Evolutionary conservation across 2,888 invertebrate species (phyloP), one percentile per base, ranked within the genome.

Genomic region (Pasiphila rectangulata): DNA sequence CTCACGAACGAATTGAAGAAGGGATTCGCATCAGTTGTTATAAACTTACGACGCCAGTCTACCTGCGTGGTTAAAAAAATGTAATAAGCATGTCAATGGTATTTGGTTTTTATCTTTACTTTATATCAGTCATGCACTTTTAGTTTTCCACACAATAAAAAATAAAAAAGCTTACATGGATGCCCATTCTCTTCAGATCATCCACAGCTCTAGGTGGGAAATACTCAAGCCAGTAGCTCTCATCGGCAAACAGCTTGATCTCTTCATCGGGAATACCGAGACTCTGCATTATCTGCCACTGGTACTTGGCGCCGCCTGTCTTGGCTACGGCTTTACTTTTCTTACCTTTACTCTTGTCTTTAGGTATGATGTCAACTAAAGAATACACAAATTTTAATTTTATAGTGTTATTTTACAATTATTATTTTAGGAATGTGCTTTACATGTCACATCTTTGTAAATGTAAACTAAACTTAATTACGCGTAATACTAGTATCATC

Each of bases 221-320:
- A 79, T 98, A 99, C 58, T 95, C 93, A n/a, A 99, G 89, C 99
- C 99, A 99, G 78, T 98, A 92, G 42, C 91, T 87, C 1, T 96
- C 93, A 83, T 98, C 93, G 10, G 98, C 95, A 90, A 99, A 99
- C 59, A 94, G 90, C 51, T 92, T 92, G 25, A 99, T 99, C 71
- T 99, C 98, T n/a, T 95, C 94, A 72, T 99, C 95, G 1, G 90
- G 75, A 35, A 99, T 86, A 0, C 98, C 98, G 46, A 99, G 88
- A 68, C 96, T 95, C 72, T 94, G 91, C 99, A 99, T 99, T 42
- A 99, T 99, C 83, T 99, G 95, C 99, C 99, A 99, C 71, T 99
- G 99, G 78, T 95, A 99, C 79, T 98, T 98, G 0, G 94, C 93
- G 2, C 90, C 74, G 0, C 95, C 97, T 1, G 95, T 88, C 88